These are phyloP conservation scores for Passer domesticus DNA, from an alignment of 2,113 vertebrate genomes.

Conservation along the genomic window DNA sequence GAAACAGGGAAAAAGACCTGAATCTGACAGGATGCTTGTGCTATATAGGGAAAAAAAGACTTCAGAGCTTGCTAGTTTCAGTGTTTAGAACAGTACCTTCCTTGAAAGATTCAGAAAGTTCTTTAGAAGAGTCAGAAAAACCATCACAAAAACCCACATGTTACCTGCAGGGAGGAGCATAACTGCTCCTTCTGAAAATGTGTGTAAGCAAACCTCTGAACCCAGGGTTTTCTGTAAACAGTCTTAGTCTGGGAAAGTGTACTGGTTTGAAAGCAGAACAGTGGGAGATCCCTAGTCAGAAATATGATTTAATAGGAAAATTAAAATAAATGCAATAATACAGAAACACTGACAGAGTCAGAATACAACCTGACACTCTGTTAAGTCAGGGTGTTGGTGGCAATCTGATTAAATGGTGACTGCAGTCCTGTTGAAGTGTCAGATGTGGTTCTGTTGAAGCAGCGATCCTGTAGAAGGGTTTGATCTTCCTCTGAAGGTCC, in stretches of 20 bases:
- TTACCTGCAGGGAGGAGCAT: background rate
- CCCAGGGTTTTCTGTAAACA: background rate
- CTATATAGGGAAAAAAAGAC: background rate
- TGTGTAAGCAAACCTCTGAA: background rate
- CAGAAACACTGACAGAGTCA: background rate
- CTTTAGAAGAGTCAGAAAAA: background rate
- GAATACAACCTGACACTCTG: background rate
- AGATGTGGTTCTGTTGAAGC: background rate
- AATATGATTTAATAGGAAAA: background rate
- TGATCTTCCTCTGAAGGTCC: background rate
- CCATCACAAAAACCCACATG: accelerated
- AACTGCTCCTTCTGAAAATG: background rate
- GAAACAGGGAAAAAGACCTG: background rate
- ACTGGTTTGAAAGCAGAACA: background rate
- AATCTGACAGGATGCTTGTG: background rate
- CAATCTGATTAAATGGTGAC: background rate
- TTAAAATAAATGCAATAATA: background rate
- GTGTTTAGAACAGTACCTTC: background rate
- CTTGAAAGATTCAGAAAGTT: background rate
- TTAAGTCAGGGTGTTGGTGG: background rate
- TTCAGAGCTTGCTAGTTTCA: background rate
- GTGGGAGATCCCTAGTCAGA: background rate
- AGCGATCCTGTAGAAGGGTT: background rate
- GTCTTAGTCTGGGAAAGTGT: background rate
- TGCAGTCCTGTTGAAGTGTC: background rate